Evolutionary conservation across 1,140 invertebrate species (phyloP).

Genomic region (Microplitis mediator): DNA sequence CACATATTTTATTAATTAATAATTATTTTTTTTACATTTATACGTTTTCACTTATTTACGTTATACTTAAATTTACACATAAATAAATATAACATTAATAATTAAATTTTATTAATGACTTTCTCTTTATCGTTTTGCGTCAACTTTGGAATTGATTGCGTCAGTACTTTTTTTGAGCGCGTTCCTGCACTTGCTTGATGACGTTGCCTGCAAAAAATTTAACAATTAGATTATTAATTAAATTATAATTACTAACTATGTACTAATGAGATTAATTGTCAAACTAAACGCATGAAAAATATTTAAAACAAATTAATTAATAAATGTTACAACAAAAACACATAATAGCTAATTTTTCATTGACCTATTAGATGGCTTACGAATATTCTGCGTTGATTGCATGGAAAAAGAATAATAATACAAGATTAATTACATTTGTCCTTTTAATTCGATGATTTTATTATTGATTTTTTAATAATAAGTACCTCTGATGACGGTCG

Average conservation of each 20-base stretch:
- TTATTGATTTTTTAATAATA: not conserved
- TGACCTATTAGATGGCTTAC: constrained; percentile 25
- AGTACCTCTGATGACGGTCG: constrained; percentile 34
- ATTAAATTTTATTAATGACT: constrained; percentile 2
- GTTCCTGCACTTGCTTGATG: not conserved
- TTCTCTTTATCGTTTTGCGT: not conserved
- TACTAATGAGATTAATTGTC: not conserved
- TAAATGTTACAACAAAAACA: not conserved
- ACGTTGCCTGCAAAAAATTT: constrained; percentile 3
- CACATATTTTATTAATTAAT: not conserved
- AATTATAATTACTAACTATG: not conserved
- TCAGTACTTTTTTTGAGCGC: constrained; percentile 1
- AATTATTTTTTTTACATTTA: not conserved
- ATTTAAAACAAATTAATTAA: not conserved
- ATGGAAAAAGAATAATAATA: constrained; percentile 1
- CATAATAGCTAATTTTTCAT: not conserved
- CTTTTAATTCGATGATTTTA: not conserved
- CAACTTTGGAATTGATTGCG: not conserved
- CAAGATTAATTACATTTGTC: not conserved
- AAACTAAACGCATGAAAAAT: not conserved
- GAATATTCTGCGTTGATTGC: constrained; percentile 18
- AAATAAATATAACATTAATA: not conserved
- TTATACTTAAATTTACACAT: not conserved
- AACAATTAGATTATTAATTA: not conserved
- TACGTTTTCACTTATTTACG: not conserved